phyloP scores from a whole-genome alignment of 1,140 invertebrate species.

The Brachionus sp. region DNA sequence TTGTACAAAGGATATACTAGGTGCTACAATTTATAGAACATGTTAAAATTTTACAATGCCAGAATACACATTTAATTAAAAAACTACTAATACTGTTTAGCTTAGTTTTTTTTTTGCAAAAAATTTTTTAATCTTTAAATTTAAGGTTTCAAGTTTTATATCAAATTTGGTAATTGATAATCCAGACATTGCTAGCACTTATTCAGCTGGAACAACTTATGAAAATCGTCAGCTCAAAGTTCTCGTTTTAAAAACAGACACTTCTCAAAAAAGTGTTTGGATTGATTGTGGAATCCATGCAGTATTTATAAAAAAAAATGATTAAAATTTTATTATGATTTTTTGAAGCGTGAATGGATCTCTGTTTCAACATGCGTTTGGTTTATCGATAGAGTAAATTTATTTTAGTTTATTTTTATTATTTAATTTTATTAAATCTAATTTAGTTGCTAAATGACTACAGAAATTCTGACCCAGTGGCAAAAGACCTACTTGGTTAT shows the following conservation, averaged over 20 bases:
- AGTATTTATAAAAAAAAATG: not conserved
- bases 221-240: not conserved
- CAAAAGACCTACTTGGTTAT: not conserved
- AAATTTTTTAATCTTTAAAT: not conserved
- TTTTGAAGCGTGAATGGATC: slow-evolving; percentile 12
- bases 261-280: not conserved
- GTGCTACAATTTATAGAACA: no score
- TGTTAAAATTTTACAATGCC: no score
- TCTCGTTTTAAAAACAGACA: not conserved
- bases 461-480: not conserved
- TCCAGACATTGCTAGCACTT: not conserved
- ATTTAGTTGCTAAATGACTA: slow-evolving; percentile 41
- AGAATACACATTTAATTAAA: no score
- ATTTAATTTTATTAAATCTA: slow-evolving; percentile 52
- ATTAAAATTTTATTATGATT: not conserved
- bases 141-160: not conserved
- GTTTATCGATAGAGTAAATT: slow-evolving; percentile 9
- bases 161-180: not conserved
- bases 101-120: not conserved
- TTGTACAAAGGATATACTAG: no score
- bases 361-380: not conserved
- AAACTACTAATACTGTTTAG: no score
- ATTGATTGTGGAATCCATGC: slow-evolving; percentile 42
- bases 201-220: not conserved
- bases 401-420: slow-evolving; percentile 11